Conservation (phyloP, 2,797 vertebrate genomes). For the Crenuchus spilurus region DNA sequence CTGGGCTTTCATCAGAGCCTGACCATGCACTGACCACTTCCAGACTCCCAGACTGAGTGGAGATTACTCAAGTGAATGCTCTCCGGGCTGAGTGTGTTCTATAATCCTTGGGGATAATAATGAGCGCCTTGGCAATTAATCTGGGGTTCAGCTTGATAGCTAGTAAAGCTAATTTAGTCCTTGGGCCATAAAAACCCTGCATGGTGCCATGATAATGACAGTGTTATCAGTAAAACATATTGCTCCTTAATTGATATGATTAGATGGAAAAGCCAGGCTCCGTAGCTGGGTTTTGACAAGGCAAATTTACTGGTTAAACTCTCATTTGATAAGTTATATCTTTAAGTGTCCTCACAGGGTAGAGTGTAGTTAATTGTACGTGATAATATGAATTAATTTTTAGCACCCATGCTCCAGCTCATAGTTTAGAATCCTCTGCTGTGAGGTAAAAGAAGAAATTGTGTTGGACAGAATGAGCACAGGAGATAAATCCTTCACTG, state of each 20-base stretch:
- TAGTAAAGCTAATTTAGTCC: not conserved
- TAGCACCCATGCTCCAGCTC: not conserved
- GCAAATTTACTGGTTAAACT: not conserved
- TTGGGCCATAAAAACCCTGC: not conserved
- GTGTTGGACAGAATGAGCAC: constrained; percentile 18
- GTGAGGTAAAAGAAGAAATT: constrained; percentile 28
- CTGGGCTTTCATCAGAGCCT: not conserved
- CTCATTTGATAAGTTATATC: not conserved
- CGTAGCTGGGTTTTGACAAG: not conserved
- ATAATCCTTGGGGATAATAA: not conserved
- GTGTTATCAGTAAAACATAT: not conserved
- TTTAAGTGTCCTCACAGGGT: not conserved
- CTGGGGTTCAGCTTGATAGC: not conserved
- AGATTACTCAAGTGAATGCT: not conserved
- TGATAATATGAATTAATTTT: constrained; percentile 10
- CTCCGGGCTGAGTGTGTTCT: not conserved
- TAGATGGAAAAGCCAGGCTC: not conserved
- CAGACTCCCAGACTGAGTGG: not conserved
- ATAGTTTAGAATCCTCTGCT: not conserved
- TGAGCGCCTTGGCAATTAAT: not conserved
- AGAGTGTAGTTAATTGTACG: not conserved
- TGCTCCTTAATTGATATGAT: constrained; percentile 10
- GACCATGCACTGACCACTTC: not conserved
- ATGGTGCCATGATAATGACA: not conserved
- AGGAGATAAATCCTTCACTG: constrained; percentile 37